Percentiles rank a stretch among this genome's conserved stretches.
phyloP scores from a whole-genome alignment of 1,140 invertebrate species.

The Drosophila pandora region DNA sequence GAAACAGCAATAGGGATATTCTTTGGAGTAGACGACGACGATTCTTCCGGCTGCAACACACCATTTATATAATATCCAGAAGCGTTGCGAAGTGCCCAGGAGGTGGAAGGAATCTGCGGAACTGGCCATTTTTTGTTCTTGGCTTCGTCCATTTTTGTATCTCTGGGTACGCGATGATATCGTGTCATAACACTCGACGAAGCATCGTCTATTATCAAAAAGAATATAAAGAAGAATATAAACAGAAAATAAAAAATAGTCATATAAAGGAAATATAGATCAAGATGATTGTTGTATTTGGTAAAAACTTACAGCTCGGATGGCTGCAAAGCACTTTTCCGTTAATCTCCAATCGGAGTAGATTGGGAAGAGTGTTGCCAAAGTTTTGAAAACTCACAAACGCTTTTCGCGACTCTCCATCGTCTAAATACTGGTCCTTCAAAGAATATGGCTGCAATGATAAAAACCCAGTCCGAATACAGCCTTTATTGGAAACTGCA shows the following conservation, averaged over 20 bases:
- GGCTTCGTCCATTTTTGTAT: neutral
- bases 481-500: neutral
- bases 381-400: neutral
- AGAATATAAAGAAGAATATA: too few relatives aligned
- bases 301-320: neutral
- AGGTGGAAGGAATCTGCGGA: neutral
- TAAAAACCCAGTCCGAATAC: neutral
- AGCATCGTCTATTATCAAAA: neutral
- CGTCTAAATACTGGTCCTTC: neutral
- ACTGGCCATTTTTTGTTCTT: too few relatives aligned
- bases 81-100: neutral
- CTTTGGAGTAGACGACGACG: too few relatives aligned
- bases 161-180: neutral
- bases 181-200: neutral
- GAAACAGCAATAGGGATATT: too few relatives aligned
- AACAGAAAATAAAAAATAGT: too few relatives aligned
- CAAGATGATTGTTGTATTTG: neutral
- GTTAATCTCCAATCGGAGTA: neutral
- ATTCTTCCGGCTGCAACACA: too few relatives aligned
- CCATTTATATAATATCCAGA: neutral
- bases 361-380: neutral
- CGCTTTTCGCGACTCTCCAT: neutral
- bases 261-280: neutral
- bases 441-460: neutral
- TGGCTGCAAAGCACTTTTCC: neutral